Conservation (phyloP, 2,797 vertebrate genomes). For the Amazona ochrocephala region DNA sequence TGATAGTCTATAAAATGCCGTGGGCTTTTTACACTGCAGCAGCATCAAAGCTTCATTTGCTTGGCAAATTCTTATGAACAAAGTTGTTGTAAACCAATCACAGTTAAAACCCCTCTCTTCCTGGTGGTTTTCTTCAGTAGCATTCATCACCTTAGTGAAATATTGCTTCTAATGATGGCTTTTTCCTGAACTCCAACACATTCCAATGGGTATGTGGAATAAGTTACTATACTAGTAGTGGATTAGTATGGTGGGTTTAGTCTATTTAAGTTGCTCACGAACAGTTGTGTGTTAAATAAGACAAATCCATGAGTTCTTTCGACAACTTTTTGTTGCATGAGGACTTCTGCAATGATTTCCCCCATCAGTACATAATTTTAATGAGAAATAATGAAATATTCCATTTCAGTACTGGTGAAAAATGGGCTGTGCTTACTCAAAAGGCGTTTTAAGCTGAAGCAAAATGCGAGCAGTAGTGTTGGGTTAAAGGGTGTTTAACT, state of each 20-base stretch:
- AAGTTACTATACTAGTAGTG: background rate
- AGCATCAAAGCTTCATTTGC: background rate
- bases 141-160: background rate
- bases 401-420: background rate
- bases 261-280: background rate
- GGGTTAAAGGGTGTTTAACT: background rate
- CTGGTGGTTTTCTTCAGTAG: background rate
- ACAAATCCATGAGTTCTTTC: background rate
- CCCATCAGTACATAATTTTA: background rate
- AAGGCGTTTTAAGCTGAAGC: background rate
- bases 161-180: background rate
- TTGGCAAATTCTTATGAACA: background rate
- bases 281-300: background rate
- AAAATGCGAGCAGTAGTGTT: background rate
- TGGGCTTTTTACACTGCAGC: background rate
- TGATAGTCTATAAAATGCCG: background rate
- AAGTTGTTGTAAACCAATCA: background rate
- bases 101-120: background rate
- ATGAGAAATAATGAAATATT: background rate
- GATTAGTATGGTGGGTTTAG: background rate
- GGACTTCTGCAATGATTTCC: background rate
- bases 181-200: background rate
- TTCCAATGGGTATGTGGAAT: background rate
- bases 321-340: background rate
- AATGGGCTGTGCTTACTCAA: background rate